phyloP scores from a whole-genome alignment of 2,888 invertebrate genomes.

The Epistrophe grossulariae region DNA sequence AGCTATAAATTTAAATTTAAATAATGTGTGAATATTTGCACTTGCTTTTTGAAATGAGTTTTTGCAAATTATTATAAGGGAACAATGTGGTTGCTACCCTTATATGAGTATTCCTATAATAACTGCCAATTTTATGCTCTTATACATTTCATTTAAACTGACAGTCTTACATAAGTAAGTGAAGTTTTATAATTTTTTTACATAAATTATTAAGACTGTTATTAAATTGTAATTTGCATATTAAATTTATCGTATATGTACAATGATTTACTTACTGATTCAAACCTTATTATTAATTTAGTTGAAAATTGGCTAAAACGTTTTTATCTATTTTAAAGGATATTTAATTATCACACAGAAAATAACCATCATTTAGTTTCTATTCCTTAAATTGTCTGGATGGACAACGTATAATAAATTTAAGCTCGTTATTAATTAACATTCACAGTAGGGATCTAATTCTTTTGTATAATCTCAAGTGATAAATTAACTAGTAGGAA shows the following conservation, averaged over 20 bases:
- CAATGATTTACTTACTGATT: too few relatives aligned
- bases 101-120: neutral
- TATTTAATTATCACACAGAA: neutral
- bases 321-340: too few relatives aligned
- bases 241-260: neutral
- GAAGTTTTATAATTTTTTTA: neutral
- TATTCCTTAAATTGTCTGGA: neutral
- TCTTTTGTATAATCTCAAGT: slow-evolving; percentile 33
- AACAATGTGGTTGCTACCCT: neutral
- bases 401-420: neutral
- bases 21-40: neutral
- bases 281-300: too few relatives aligned
- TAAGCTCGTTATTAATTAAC: slow-evolving; percentile 52
- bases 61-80: neutral
- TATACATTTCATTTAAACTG: neutral
- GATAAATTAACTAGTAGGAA: slow-evolving; percentile 48
- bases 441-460: slow-evolving; percentile 20
- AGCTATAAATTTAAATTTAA: neutral
- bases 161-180: neutral
- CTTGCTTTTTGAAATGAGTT: neutral
- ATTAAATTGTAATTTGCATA: slow-evolving; percentile 45
- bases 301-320: too few relatives aligned
- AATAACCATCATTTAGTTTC: neutral
- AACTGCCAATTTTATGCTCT: neutral
- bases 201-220: neutral